Base-by-base conservation (phyloP, 2,113 vertebrate genomes). In the Siniperca chuatsi region DNA sequence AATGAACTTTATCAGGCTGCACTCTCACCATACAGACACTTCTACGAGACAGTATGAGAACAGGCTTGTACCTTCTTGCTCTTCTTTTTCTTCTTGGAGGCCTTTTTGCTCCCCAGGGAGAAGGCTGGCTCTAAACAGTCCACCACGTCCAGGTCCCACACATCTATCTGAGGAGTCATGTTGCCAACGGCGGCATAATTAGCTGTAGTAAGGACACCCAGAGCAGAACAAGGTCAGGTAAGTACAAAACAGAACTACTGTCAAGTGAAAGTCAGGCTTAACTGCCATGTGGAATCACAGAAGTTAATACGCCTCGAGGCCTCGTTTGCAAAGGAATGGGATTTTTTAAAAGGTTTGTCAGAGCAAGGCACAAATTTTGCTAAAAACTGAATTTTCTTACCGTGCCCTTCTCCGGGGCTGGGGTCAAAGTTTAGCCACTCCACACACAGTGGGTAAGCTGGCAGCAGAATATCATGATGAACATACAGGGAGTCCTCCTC, bases 371-470 rank as follows among this genome's bases (percentile, higher is more conserved):
- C 6, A 18, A 21, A 23, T 23, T 9, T 23, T 9, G 21, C 23
- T 57, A 2, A 55, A 29, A 55, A 21, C 23, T 65, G 4, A 15
- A 35, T 50, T 23, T 75, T 75, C 64, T 96, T 94, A 99, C 98
- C 97, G 79, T 80, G 23, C 81, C 95, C 91, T 83, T 97, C 96
- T 60, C 96, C 97, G 0, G 98, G 97, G 82, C 80, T 98, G 18
- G 98, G 98, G 93, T 99, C 98, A 93, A 99, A 99, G 93, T 98
- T 97, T 50, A 99, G 92, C 98, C 97, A 99, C 79, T 99, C 97
- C 72, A 97, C 92, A 90, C 97, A 97, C 33, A 99, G 95, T 4
- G 98, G 98, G 81, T 99, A 99, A 1, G 98, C 97, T 33, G 98
- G 97, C 82, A 99, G 92, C 71, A 99, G 93, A 21, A 99, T 96